Evolutionary conservation across 2,797 vertebrate species (phyloP).

Genomic region (Xyrichtys novacula): DNA sequence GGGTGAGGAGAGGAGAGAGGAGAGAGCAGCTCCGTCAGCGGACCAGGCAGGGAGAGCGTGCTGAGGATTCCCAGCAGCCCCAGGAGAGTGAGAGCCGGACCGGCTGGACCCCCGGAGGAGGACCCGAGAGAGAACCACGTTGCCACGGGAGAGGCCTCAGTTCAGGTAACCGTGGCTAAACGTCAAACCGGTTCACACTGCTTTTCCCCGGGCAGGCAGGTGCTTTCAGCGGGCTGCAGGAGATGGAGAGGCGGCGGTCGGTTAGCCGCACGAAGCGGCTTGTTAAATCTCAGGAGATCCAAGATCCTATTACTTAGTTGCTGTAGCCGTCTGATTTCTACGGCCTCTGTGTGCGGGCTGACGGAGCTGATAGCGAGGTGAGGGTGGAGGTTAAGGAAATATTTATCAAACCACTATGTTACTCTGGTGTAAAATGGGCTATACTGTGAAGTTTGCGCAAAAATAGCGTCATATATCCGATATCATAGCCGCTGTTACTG

Average conservation of each 20-base stretch:
- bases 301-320: conserved; percentile 47
- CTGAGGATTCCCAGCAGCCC: conserved; percentile 76
- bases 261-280: conserved; percentile 40
- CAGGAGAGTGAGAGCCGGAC: conserved; percentile 72
- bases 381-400: not conserved
- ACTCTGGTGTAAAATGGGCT: conserved; percentile 18
- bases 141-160: conserved; percentile 80
- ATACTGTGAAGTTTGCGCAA: conserved; percentile 58
- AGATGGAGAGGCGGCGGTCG: conserved; percentile 55
- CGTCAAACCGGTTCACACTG: conserved; percentile 18
- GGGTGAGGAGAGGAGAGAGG: conserved; percentile 65
- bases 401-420: conserved; percentile 5
- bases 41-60: conserved; percentile 67
- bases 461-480: conserved; percentile 49
- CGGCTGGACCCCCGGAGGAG: conserved; percentile 80
- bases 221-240: conserved; percentile 43
- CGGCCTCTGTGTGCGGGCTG: conserved; percentile 33
- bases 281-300: conserved; percentile 55
- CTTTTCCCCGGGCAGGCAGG: conserved; percentile 52
- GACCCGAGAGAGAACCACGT: conserved; percentile 77
- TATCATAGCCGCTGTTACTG: conserved; percentile 1
- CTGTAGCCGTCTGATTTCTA: conserved; percentile 20
- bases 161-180: conserved; percentile 77
- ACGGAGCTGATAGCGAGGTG: conserved; percentile 4
- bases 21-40: conserved; percentile 70